phyloP scores from a whole-genome alignment of 2,797 vertebrate species.

The Setipinna tenuifilis region DNA sequence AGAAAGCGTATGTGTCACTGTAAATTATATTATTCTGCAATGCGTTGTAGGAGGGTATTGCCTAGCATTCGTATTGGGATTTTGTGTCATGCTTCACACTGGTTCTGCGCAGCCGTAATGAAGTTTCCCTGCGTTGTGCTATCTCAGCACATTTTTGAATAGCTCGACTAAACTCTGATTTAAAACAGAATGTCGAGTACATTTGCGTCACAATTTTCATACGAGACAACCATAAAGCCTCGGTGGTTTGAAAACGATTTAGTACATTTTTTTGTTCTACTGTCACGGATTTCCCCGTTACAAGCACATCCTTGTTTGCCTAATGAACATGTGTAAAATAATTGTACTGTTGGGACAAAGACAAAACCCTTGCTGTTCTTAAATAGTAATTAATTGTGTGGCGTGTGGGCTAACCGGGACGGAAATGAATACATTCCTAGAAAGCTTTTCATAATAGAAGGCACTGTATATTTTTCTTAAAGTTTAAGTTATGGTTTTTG shows the following conservation, averaged over 20 bases:
- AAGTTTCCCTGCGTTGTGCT: constrained; percentile 4
- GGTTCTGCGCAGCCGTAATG: constrained; percentile 19
- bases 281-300: neutral
- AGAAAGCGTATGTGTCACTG: neutral
- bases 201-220: neutral
- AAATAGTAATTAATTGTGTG: neutral
- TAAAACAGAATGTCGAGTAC: neutral
- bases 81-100: neutral
- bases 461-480: neutral
- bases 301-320: neutral
- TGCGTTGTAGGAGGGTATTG: neutral
- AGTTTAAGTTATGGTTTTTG: neutral
- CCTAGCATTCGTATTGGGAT: neutral
- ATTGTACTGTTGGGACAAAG: neutral
- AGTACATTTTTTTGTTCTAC: neutral
- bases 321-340: neutral
- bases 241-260: neutral
- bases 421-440: neutral
- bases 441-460: neutral
- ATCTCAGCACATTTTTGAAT: constrained; percentile 4
- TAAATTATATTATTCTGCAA: neutral
- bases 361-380: neutral
- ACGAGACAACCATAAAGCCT: neutral
- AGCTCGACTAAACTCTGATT: neutral
- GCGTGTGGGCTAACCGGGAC: neutral